phyloP scores from a whole-genome alignment of 2,888 invertebrate genomes.

The Stenotaenia linearis region DNA sequence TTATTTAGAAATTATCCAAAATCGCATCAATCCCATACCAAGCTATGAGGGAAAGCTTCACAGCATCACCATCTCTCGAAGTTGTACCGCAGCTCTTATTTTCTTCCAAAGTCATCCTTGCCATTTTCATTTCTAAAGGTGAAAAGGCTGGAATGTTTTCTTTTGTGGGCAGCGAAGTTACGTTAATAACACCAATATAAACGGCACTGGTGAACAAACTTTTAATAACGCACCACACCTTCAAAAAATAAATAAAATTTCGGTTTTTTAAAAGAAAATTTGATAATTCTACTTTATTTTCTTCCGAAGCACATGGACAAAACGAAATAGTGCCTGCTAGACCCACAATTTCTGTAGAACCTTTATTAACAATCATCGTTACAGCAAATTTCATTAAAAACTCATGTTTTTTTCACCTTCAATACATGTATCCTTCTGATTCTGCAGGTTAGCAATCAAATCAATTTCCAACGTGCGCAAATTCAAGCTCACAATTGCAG shows the following conservation, averaged over 20 bases:
- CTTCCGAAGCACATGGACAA: not conserved
- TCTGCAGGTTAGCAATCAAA: constrained; percentile 26
- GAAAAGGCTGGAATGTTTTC: not conserved
- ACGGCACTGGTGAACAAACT: constrained; percentile 20
- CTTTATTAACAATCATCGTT: not conserved
- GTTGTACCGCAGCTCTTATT: not conserved
- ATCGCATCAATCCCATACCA: not conserved
- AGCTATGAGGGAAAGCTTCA: not conserved
- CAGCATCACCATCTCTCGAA: not conserved
- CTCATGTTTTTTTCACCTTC: constrained; percentile 2
- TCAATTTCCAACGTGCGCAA: constrained; percentile 27
- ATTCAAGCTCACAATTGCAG: constrained; percentile 29
- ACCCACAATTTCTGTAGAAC: not conserved
- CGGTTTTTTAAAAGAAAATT: not conserved
- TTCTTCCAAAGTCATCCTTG: not conserved
- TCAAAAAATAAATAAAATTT: constrained; percentile 13
- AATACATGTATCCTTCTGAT: not conserved
- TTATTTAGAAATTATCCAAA: not conserved
- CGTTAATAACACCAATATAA: not conserved
- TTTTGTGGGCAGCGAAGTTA: not conserved
- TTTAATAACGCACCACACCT: constrained; percentile 29
- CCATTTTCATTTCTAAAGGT: not conserved
- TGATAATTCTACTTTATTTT: not conserved
- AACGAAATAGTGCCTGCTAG: constrained; percentile 10
- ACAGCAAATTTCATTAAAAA: not conserved